Evolutionary conservation across 2,888 invertebrate genomes (phyloP), one percentile per base, ranked within the genome.

Genomic region (Orthosia incerta): DNA sequence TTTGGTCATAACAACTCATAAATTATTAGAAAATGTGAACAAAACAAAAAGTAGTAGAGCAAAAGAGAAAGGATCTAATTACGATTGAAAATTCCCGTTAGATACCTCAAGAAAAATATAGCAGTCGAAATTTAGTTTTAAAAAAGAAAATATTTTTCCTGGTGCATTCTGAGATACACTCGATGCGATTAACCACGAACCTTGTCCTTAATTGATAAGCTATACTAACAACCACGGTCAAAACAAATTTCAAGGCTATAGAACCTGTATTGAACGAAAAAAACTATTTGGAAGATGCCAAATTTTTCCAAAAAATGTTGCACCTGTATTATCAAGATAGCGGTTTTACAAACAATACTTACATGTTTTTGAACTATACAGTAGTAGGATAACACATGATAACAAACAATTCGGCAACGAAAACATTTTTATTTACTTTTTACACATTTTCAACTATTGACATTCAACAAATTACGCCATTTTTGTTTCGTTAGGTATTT

Each of bases 361-460:
- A 95, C 95, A 95, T 93, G 89, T 88, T 90, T 91, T 86, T 77
- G 89, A 87, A 83, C 86, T 89, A 82, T 90, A 80, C 63, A 92
- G 70, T 77, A 91, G 86, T 51, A 93, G 80, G 78, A 91, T 88
- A 81, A 92, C 89, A 93, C 91, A 91, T 79, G 90, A 84, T 85
- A 93, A 90, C 86, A 91, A 88, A 89, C 90, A 88, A 86, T 88
- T 90, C 74, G 85, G 86, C 81, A 86, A 88, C 80, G 90, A 90
- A 93, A 92, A 92, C 95, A 95, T 95, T 93, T 94, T 93, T 94
- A 94, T 93, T 94, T 94, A 94, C 90, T 93, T 93, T 89, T 88
- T 81, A 87, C 84, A 91, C 94, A 95, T 95, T 94, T 94, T 94
- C 82, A 83, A 88, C 84, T 89, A 89, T 89, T 93, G 93, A 93